These are phyloP conservation scores for Lutjanus erythropterus DNA, from an alignment of 2,113 vertebrate genomes.

Conservation along the genomic window DNA sequence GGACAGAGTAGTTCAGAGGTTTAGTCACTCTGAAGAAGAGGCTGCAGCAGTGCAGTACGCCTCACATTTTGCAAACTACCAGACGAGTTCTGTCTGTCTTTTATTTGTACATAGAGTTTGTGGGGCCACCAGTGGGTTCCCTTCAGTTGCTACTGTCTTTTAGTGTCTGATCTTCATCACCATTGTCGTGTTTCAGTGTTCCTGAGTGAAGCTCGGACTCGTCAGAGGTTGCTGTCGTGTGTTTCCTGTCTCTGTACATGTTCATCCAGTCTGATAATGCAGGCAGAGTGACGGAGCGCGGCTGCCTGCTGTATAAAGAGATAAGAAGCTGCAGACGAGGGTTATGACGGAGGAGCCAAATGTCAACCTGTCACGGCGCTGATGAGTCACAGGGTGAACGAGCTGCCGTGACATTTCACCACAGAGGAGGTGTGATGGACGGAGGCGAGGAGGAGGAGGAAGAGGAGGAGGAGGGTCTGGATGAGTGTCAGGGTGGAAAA, in stretches of 20 bases:
- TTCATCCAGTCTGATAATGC: slow-evolving; percentile 32
- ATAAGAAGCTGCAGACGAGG: slow-evolving; percentile 58
- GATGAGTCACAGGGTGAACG: slow-evolving; percentile 41
- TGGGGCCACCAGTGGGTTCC: no score
- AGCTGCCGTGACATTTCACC: slow-evolving; percentile 46
- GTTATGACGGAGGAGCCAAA: slow-evolving; percentile 50
- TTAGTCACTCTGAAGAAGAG: no score
- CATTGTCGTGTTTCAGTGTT: not conserved
- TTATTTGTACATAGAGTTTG: no score
- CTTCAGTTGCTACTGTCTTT: no score
- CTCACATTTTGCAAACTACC: no score
- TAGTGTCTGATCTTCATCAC: no score
- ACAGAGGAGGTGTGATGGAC: slow-evolving; percentile 31
- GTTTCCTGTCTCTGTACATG: slow-evolving; percentile 15
- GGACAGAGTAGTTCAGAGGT: no score
- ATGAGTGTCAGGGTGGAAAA: no score
- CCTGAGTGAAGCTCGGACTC: not conserved
- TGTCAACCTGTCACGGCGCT: slow-evolving; percentile 49
- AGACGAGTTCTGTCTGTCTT: no score
- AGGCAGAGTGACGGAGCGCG: slow-evolving; percentile 14
- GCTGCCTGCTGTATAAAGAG: slow-evolving; percentile 20
- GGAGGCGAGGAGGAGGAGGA: no score
- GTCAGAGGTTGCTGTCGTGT: not conserved
- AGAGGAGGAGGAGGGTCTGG: no score
- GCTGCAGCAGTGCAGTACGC: no score